Base-by-base conservation (phyloP, 2,113 vertebrate genomes). In the Takifugu bimaculatus region DNA sequence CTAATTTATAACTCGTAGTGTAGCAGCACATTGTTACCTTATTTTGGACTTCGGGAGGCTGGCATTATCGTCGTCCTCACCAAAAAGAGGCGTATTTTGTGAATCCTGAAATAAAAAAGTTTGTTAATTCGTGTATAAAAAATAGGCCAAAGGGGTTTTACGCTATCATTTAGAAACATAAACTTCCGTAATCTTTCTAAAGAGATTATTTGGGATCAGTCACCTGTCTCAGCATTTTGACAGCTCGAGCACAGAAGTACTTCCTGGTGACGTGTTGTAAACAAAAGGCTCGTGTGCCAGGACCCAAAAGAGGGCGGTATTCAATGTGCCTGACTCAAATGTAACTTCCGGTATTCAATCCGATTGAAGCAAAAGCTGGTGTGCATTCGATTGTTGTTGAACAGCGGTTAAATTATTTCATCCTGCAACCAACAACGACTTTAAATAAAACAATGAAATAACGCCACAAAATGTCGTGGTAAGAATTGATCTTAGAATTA, bases 51-150 rank as follows among this genome's bases (percentile, higher is more conserved):
- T 92, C 71, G 52, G 92, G 71, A 60, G 42, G 56, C 71, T 44
- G 69, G 26, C 6, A 35, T 74, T 64, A 0, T 93, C 92, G 12
- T 95, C 94, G 49, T 97, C 94, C 1, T 95, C 93, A 42, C 96
- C 93, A 81, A 97, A 98, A 20, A 96, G 93, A 48, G 94, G 94
- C 57, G 96, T 91, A 9, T 98, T 92, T 29, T 93, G 68, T 49
- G 92, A 92, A 54, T 93, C 93, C 96, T 97, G 54, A 5, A 42
- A 20, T 20, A 20, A 20, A 20, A 20, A 20, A 20, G 20, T 20
- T 3, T 4, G 0, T 52, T 27, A 7, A 44, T 12, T 43, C 4
- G 0, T 26, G 1, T 2, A 43, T 13, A 1, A 50, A 50, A 13
- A 20, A 12, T 43, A 3, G 5, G 11, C 4, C 11, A 5, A 10